Evolutionary conservation across 2,797 vertebrate genomes (phyloP).

Genomic region (Cephalopachus bancanus): DNA sequence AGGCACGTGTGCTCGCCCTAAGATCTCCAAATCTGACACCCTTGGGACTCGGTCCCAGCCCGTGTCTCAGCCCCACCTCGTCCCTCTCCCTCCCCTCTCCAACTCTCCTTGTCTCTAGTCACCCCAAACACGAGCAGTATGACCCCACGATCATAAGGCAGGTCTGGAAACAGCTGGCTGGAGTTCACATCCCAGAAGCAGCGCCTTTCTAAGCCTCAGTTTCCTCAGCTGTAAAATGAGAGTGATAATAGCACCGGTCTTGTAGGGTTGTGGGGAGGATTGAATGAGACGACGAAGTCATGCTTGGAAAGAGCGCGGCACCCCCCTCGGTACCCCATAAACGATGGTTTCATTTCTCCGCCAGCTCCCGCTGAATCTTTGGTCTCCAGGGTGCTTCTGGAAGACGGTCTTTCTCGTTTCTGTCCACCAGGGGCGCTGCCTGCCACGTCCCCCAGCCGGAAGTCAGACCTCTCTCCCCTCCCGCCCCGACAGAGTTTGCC

Average conservation of each 20-base stretch:
- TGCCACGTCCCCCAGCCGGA: too few relatives aligned
- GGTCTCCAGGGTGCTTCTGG: not conserved
- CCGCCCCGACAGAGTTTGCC: not conserved
- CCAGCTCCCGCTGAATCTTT: not conserved
- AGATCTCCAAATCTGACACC: not conserved
- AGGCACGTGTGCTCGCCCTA: not conserved
- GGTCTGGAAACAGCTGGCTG: not conserved
- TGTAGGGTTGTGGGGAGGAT: not conserved
- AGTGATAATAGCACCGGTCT: not conserved
- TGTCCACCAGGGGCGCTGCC: conserved; percentile 57
- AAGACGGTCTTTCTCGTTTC: not conserved
- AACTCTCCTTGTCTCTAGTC: not conserved
- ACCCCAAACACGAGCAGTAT: not conserved
- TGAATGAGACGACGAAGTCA: not conserved
- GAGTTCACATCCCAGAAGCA: not conserved
- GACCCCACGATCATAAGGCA: not conserved
- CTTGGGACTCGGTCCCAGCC: not conserved
- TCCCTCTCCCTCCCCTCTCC: not conserved
- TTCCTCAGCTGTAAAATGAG: not conserved
- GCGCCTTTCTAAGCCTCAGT: not conserved
- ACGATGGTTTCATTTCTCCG: not conserved
- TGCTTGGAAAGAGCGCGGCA: not conserved
- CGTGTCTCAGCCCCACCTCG: not conserved
- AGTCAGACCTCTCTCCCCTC: too few relatives aligned
- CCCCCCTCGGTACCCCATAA: not conserved